Evolutionary conservation across 2,888 invertebrate genomes (phyloP).

Genomic region (Tetropium fuscum): DNA sequence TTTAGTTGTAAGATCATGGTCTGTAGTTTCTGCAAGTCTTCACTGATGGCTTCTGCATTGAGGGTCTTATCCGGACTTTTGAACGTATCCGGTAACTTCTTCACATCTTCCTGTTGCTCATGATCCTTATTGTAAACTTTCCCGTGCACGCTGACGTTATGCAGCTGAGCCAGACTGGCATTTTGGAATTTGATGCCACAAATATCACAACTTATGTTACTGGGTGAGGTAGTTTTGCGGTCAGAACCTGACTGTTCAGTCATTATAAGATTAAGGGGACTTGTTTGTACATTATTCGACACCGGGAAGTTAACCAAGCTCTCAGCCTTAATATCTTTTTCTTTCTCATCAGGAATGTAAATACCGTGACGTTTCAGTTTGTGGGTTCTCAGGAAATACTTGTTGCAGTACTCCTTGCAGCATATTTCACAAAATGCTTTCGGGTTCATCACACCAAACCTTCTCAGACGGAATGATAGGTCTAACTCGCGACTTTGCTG

Average conservation of each 20-base stretch:
- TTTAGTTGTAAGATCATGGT: slow-evolving; percentile 92
- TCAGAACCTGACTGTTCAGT: slow-evolving; percentile 73
- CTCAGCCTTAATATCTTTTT: slow-evolving; percentile 59
- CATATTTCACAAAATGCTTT: slow-evolving; percentile 96
- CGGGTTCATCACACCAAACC: slow-evolving; percentile 84
- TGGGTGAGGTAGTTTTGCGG: slow-evolving; percentile 65
- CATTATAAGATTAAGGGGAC: slow-evolving; percentile 83
- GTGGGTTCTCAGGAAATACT: slow-evolving; percentile 92
- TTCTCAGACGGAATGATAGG: slow-evolving; percentile 80
- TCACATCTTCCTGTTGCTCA: slow-evolving; percentile 45
- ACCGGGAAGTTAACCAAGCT: slow-evolving; percentile 61
- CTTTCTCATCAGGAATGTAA: slow-evolving; percentile 72
- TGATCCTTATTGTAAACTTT: slow-evolving; percentile 51
- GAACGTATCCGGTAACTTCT: slow-evolving; percentile 35
- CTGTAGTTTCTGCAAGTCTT: slow-evolving; percentile 89
- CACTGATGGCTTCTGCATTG: slow-evolving; percentile 76
- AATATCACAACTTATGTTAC: slow-evolving; percentile 67
- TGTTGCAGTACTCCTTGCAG: slow-evolving; percentile 93
- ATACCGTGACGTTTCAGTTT: slow-evolving; percentile 95
- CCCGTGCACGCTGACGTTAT: slow-evolving; percentile 63
- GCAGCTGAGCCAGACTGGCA: slow-evolving; percentile 62
- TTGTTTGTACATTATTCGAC: slow-evolving; percentile 72
- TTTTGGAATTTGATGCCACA: slow-evolving; percentile 70
- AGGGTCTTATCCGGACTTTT: slow-evolving; percentile 55
- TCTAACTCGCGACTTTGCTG: slow-evolving; percentile 74